These are phyloP conservation scores for Dendrophyllia cribrosa DNA, from an alignment of 64 coral and sea anemone genomes.

Conservation along the genomic window DNA sequence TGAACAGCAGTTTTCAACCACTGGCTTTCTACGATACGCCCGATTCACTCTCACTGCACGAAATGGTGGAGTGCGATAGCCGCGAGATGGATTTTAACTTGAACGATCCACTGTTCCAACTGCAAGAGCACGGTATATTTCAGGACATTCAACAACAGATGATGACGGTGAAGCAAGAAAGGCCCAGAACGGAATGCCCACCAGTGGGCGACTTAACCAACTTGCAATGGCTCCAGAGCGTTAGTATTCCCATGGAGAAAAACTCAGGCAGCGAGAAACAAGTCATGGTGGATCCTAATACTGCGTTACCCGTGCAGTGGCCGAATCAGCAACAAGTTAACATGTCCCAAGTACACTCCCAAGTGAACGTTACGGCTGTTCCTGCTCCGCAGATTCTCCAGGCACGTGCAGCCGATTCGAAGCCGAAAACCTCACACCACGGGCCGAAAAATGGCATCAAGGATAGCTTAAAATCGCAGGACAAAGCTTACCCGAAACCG, in stretches of 20 bases:
- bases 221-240: slow-evolving; percentile 98
- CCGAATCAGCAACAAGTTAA: slow-evolving; percentile 73
- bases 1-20: slow-evolving; percentile 78
- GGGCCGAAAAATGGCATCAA: slow-evolving; percentile 77
- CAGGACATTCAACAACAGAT: slow-evolving; percentile 74
- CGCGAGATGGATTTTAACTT: slow-evolving; percentile 97
- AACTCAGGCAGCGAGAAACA: slow-evolving; percentile 67
- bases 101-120: slow-evolving; percentile 96
- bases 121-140: slow-evolving; percentile 72
- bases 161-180: slow-evolving; percentile 76
- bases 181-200: slow-evolving; percentile 57
- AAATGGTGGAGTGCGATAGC: slow-evolving; percentile 97
- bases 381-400: slow-evolving; percentile 58
- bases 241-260: slow-evolving; percentile 98
- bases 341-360: slow-evolving; percentile 62
- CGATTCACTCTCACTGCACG: slow-evolving; percentile 88
- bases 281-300: slow-evolving; percentile 99
- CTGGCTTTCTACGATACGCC: slow-evolving; percentile 77
- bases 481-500: slow-evolving; percentile 96
- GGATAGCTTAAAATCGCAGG: slow-evolving; percentile 85
- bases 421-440: slow-evolving; percentile 69
- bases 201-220: slow-evolving; percentile 91
- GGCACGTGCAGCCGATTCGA: slow-evolving; percentile 79
- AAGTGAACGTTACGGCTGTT: slow-evolving; percentile 81
- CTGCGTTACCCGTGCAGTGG: slow-evolving; percentile 99